phyloP scores from a whole-genome alignment of 2,113 vertebrate genomes.

The Sciurus niger region DNA sequence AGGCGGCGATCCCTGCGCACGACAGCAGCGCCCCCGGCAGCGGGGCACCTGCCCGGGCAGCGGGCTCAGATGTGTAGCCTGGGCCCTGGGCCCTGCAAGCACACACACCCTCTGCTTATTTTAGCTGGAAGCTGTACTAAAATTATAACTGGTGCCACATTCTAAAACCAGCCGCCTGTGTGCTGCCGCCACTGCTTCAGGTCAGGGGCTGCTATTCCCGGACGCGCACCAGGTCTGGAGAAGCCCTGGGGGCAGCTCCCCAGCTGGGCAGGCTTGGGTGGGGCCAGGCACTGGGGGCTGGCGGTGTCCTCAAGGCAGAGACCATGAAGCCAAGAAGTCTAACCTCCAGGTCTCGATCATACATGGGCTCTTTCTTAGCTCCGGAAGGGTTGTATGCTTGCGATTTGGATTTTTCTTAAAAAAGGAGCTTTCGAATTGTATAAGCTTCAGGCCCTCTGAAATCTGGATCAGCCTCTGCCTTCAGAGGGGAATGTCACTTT shows the following conservation, averaged over 20 bases:
- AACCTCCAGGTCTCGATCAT: not conserved
- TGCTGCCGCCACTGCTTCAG: not conserved
- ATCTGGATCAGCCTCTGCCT: not conserved
- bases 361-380: not conserved
- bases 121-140: not conserved
- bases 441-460: not conserved
- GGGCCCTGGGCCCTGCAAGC: not conserved
- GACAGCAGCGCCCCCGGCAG: not conserved
- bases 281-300: not conserved
- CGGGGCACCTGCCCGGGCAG: not conserved
- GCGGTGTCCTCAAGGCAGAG: not conserved
- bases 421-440: not conserved
- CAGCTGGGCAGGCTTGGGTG: not conserved
- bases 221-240: not conserved
- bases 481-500: not conserved
- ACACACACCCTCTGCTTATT: no score
- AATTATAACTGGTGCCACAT: rapidly evolving
- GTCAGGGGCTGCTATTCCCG: not conserved
- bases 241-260: not conserved
- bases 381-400: not conserved
- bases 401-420: not conserved
- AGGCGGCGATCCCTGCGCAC: no score
- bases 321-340: not conserved
- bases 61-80: not conserved
- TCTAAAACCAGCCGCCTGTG: not conserved